A percentile compares a stretch with the other conserved stretches of the same genome.
phyloP scores from a whole-genome alignment of 1,140 invertebrate species.

The Drosophila insularis region DNA sequence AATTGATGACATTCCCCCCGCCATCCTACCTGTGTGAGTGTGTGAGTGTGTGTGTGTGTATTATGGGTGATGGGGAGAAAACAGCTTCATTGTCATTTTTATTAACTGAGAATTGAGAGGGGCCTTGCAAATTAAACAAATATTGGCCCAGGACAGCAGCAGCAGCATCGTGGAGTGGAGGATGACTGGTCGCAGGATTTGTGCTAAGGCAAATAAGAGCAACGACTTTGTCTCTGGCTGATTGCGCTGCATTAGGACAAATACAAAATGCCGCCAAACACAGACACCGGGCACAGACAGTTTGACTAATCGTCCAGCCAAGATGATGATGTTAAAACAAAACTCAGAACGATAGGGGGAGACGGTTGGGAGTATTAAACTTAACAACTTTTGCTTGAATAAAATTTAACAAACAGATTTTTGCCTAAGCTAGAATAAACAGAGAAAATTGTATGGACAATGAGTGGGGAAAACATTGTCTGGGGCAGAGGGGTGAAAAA shows the following conservation, averaged over 20 bases:
- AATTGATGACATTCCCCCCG: constrained; percentile 64
- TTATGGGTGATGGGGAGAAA: constrained; percentile 10
- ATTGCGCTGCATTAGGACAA: constrained; percentile 72
- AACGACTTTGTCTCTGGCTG: constrained; percentile 31
- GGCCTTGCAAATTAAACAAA: constrained; percentile 72
- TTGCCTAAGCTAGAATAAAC: constrained; percentile 52
- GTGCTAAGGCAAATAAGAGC: constrained; percentile 66
- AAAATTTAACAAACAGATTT: constrained; percentile 64
- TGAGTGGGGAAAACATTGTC: constrained; percentile 15
- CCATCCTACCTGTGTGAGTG: no score
- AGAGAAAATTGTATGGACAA: constrained; percentile 69
- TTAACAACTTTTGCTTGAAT: constrained; percentile 43
- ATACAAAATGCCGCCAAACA: constrained; percentile 30
- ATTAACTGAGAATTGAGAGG: constrained; percentile 55
- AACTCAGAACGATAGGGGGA: no score
- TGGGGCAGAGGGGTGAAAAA: background rate
- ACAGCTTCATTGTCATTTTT: constrained; percentile 77
- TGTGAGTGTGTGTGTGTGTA: background rate
- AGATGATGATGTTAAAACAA: constrained; percentile 32
- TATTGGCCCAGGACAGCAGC: constrained; percentile 65
- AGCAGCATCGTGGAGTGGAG: background rate
- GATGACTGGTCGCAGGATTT: constrained; percentile 58
- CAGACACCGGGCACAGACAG: background rate
- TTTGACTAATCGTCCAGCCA: constrained; percentile 63
- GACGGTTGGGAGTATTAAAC: constrained; percentile 16